Conservation (phyloP, 1,140 invertebrate species). For the Drosophila mauritiana region DNA sequence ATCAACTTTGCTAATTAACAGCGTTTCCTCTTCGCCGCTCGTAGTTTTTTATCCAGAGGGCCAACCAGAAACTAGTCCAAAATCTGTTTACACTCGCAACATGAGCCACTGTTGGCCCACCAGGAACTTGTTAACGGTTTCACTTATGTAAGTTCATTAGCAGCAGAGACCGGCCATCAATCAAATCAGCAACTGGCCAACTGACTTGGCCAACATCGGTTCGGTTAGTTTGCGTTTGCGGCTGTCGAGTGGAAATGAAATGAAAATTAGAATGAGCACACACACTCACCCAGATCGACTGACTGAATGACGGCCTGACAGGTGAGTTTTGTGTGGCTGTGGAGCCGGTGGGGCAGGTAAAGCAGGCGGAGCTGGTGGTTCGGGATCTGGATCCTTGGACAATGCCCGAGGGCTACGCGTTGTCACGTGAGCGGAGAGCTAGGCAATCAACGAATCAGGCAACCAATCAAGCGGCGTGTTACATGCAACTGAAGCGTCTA, state of each 20-base stretch:
- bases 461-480: conserved; percentile 80
- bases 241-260: conserved; percentile 62
- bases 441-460: conserved; percentile 75
- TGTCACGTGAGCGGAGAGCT: conserved; percentile 57
- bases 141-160: conserved; percentile 72
- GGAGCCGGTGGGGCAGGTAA: background rate
- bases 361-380: too few species aligned
- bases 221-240: conserved; percentile 19
- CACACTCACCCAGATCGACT: background rate
- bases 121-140: conserved; percentile 62
- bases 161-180: conserved; percentile 54
- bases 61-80: conserved; percentile 7
- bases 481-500: conserved; percentile 75
- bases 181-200: conserved; percentile 76
- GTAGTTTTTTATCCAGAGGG: conserved; percentile 3
- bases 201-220: conserved; percentile 42
- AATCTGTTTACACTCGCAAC: conserved; percentile 33
- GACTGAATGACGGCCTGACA: conserved; percentile 10
- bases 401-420: conserved; percentile 52
- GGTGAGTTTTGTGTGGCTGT: conserved; percentile 9
- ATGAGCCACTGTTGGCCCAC: conserved; percentile 18
- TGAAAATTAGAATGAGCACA: conserved; percentile 71
- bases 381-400: conserved; percentile 21
- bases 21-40: background rate
- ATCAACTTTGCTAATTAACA: conserved; percentile 75